Conservation (phyloP, 2,113 vertebrate genomes). For the Nipponia nippon region DNA sequence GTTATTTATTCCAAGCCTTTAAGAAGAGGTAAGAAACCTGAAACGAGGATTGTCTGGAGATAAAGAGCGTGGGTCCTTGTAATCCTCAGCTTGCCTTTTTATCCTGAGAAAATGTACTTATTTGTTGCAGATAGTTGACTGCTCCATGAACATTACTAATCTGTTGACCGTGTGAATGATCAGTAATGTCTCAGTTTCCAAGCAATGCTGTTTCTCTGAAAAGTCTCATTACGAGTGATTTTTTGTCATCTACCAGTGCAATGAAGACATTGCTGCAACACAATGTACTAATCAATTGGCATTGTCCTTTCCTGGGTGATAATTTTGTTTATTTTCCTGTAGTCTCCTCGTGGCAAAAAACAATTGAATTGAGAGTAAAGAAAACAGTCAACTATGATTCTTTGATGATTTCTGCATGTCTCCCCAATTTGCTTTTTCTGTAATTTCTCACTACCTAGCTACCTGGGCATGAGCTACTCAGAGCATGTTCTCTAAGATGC, state of each 20-base stretch:
- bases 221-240: not conserved
- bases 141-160: not conserved
- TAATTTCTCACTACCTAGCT: not conserved
- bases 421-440: not conserved
- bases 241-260: not conserved
- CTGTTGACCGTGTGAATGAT: not conserved
- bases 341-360: not conserved
- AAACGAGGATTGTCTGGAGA: conserved; percentile 12
- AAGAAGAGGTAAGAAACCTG: conserved; percentile 18
- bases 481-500: not conserved
- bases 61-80: conserved; percentile 9
- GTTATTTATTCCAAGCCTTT: conserved; percentile 49
- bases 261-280: not conserved
- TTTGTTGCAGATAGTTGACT: not conserved
- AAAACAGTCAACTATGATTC: not conserved
- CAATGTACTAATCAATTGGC: not conserved
- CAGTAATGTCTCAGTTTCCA: not conserved
- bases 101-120: conserved; percentile 9
- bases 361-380: not conserved
- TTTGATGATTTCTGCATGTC: not conserved
- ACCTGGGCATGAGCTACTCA: not conserved
- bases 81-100: conserved; percentile 18
- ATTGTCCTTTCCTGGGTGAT: not conserved
- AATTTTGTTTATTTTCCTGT: not conserved
- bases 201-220: not conserved